Conservation (phyloP, 2,113 vertebrate species). For the Polyodon spathula region DNA sequence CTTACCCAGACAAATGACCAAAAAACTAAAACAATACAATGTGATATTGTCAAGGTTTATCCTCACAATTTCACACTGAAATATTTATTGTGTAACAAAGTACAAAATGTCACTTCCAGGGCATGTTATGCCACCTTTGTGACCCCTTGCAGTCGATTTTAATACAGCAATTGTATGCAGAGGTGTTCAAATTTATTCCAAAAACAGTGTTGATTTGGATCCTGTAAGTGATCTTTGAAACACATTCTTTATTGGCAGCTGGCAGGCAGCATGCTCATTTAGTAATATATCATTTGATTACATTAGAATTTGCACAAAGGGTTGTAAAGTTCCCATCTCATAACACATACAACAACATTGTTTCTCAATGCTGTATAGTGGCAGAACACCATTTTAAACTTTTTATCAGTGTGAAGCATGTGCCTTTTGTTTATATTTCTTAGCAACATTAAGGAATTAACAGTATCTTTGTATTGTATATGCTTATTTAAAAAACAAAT, state of each 20-base stretch:
- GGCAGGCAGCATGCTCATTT: constrained; percentile 14
- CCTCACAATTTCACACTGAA: constrained; percentile 73
- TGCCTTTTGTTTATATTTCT: too few species aligned
- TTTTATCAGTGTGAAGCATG: too few species aligned
- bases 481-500: too few species aligned
- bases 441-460: too few species aligned
- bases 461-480: too few species aligned
- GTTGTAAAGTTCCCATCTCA: too few species aligned
- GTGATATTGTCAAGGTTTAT: constrained; percentile 36
- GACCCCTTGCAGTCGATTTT: constrained; percentile 47
- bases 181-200: constrained; percentile 53
- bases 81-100: constrained; percentile 66
- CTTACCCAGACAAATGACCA: constrained; percentile 65
- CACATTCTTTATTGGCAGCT: constrained; percentile 29
- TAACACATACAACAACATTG: too few species aligned
- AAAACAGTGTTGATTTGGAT: constrained; percentile 58
- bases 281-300: background rate
- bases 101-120: constrained; percentile 45
- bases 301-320: background rate
- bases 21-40: constrained; percentile 35
- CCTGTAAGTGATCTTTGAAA: constrained; percentile 39
- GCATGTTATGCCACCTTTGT: constrained; percentile 58
- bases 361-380: too few species aligned
- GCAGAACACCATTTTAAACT: too few species aligned
- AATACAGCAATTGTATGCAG: constrained; percentile 50